Conservation (phyloP, 1,140 invertebrate species). For the Lanistes nyassanus region DNA sequence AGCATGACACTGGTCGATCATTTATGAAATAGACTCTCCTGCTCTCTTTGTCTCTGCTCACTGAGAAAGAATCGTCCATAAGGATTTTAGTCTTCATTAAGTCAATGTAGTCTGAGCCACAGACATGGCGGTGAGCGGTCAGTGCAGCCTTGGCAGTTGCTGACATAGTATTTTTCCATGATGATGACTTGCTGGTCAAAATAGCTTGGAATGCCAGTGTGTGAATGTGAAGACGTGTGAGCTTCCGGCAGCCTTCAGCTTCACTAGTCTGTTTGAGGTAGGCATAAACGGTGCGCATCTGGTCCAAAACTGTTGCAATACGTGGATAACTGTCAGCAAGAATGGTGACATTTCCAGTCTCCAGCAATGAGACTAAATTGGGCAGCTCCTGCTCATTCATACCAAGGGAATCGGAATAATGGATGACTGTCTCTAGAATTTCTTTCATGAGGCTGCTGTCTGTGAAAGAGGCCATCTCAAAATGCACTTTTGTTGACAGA, state of each 20-base stretch:
- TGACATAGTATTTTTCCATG: slow-evolving; percentile 77
- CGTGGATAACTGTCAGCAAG: slow-evolving; percentile 83
- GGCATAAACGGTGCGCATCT: slow-evolving; percentile 79
- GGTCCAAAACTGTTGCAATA: slow-evolving; percentile 82
- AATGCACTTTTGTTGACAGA: slow-evolving; percentile 77
- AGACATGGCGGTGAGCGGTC: slow-evolving; percentile 86
- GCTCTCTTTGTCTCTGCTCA: slow-evolving; percentile 63
- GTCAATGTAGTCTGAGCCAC: slow-evolving; percentile 79
- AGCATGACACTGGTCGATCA: slow-evolving; percentile 80
- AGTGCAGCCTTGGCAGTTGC: slow-evolving; percentile 87
- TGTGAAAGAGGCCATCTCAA: slow-evolving; percentile 89
- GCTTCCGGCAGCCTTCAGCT: slow-evolving; percentile 66
- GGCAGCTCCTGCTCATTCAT: slow-evolving; percentile 91
- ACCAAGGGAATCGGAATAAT: slow-evolving; percentile 85
- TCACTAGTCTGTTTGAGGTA: slow-evolving; percentile 64
- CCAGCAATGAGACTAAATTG: slow-evolving; percentile 76
- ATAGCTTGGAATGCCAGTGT: slow-evolving; percentile 89
- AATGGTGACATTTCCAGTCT: slow-evolving; percentile 78
- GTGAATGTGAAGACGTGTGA: slow-evolving; percentile 86
- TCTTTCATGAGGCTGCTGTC: slow-evolving; percentile 78
- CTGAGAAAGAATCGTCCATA: slow-evolving; percentile 87
- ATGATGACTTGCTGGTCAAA: slow-evolving; percentile 72
- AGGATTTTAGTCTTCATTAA: slow-evolving; percentile 78
- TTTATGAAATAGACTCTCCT: slow-evolving; percentile 49
- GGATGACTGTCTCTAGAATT: slow-evolving; percentile 77